Percentiles rank a stretch among this genome's conserved stretches.
phyloP scores from a whole-genome alignment of 2,113 vertebrate species.

The Ardeotis arabs region DNA sequence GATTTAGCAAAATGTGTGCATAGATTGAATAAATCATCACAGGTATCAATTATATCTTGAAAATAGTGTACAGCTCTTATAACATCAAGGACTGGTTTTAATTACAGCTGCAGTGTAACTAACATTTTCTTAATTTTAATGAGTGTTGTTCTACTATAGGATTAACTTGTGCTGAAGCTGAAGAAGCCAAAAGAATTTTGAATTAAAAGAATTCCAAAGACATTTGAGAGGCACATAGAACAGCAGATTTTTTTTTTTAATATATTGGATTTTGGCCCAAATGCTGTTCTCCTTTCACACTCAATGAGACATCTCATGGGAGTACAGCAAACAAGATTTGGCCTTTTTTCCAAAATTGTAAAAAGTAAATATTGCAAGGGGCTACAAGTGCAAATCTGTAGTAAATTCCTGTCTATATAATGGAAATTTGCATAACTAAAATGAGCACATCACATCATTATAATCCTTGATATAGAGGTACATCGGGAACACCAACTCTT shows the following conservation, averaged over 20 bases:
- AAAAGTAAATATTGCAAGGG: neutral
- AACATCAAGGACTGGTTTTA: neutral
- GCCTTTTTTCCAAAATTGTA: neutral
- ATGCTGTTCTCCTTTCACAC: neutral
- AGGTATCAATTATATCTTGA: neutral
- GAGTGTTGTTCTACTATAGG: neutral
- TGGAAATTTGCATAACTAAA: neutral
- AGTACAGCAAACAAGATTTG: neutral
- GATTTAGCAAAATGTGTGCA: neutral
- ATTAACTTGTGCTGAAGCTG: neutral
- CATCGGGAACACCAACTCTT: neutral
- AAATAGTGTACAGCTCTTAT: neutral
- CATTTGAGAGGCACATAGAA: neutral
- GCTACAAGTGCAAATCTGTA: neutral
- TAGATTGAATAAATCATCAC: neutral
- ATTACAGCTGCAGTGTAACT: neutral
- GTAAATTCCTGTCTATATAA: neutral
- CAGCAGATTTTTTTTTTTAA: neutral
- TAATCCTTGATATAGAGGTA: neutral
- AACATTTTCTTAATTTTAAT: conserved; percentile 35
- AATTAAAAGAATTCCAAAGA: neutral
- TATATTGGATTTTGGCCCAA: neutral
- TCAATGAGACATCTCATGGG: neutral
- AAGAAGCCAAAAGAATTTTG: neutral
- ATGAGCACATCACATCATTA: neutral